phyloP scores from a whole-genome alignment of 1,140 invertebrate species.

The Drosophila sp. region DNA sequence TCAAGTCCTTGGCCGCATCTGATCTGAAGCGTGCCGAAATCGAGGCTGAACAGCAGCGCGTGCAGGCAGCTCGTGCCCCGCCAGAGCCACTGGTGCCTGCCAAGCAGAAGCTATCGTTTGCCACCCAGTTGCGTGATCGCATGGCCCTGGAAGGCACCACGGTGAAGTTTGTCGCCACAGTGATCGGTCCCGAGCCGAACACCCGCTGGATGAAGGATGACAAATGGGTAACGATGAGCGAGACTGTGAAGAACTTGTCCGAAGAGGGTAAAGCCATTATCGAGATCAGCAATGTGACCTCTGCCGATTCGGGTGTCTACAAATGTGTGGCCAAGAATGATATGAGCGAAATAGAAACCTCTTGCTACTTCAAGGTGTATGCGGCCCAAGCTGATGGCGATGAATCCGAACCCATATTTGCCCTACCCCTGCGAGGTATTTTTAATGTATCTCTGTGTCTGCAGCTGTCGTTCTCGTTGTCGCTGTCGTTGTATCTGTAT shows the following conservation, averaged over 20 bases:
- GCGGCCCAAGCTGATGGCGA: slow-evolving; percentile 79
- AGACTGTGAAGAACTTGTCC: slow-evolving; percentile 72
- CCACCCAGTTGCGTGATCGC: slow-evolving; percentile 91
- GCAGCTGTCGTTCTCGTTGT: neutral
- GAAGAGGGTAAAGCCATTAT: slow-evolving; percentile 80
- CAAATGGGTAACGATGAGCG: slow-evolving; percentile 77
- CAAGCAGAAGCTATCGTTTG: slow-evolving; percentile 87
- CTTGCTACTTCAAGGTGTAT: slow-evolving; percentile 84
- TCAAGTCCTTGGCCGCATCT: slow-evolving; percentile 75
- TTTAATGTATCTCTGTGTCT: slow-evolving; percentile 28
- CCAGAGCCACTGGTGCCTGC: slow-evolving; percentile 74
- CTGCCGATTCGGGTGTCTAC: slow-evolving; percentile 76
- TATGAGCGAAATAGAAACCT: slow-evolving; percentile 81
- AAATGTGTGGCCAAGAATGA: slow-evolving; percentile 83
- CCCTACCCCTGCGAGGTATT: slow-evolving; percentile 83
- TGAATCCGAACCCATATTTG: slow-evolving; percentile 83
- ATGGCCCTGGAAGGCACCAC: slow-evolving; percentile 90
- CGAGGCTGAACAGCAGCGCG: slow-evolving; percentile 62
- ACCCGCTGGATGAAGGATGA: slow-evolving; percentile 94
- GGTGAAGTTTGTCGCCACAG: slow-evolving; percentile 92
- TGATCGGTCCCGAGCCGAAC: slow-evolving; percentile 91
- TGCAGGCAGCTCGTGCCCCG: slow-evolving; percentile 60
- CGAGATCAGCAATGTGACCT: slow-evolving; percentile 66
- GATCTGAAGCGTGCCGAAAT: slow-evolving; percentile 76
- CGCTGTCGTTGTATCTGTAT: slow-evolving; percentile 29